Evolutionary conservation across 2,113 vertebrate genomes (phyloP).

Genomic region (Percopsis transmontana): DNA sequence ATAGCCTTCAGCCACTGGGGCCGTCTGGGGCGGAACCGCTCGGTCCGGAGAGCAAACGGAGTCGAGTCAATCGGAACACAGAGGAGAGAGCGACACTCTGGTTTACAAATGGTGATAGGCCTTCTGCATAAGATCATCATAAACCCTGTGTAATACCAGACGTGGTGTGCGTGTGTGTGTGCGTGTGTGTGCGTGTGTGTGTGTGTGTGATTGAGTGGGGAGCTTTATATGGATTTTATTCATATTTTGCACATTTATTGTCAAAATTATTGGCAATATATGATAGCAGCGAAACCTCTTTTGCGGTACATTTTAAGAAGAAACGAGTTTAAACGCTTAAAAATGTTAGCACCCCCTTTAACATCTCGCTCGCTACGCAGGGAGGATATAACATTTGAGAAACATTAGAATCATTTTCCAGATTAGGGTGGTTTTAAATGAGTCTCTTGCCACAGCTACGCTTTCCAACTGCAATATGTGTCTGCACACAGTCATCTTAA

Average conservation of each 20-base stretch:
- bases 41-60: conserved; percentile 36
- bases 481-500: conserved; percentile 80
- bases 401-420: conserved; percentile 79
- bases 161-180: neutral
- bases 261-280: conserved; percentile 69
- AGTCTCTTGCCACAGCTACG: conserved; percentile 75
- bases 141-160: conserved; percentile 20
- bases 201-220: neutral
- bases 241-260: conserved; percentile 65
- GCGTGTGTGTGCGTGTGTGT: neutral
- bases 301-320: conserved; percentile 53
- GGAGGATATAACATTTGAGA: conserved; percentile 78
- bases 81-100: conserved; percentile 45
- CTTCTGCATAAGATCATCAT: conserved; percentile 54
- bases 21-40: conserved; percentile 63
- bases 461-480: conserved; percentile 77
- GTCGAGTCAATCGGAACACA: conserved; percentile 67
- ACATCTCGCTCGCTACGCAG: conserved; percentile 65
- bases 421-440: conserved; percentile 77
- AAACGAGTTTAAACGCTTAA: conserved; percentile 60
- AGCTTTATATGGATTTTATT: conserved; percentile 56
- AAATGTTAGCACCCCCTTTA: conserved; percentile 62
- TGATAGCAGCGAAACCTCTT: conserved; percentile 47
- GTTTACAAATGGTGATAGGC: conserved; percentile 46
- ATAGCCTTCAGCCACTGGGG: conserved; percentile 65